phyloP scores from a whole-genome alignment of 1,140 invertebrate species.

The Maniola jurtina region DNA sequence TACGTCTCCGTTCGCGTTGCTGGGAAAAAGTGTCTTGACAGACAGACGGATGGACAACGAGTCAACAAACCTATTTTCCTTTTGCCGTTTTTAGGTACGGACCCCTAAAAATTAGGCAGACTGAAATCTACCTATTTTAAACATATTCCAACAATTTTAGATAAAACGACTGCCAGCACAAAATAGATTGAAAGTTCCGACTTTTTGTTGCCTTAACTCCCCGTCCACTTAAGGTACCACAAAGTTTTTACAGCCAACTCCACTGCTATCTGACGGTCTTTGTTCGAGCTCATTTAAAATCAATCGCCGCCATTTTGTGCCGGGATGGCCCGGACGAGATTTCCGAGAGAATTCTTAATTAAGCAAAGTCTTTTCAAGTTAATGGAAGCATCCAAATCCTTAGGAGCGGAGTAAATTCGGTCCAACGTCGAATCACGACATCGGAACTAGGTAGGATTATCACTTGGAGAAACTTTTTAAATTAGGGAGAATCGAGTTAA shows the following conservation, averaged over 20 bases:
- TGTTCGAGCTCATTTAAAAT: slow-evolving; percentile 72
- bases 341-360: slow-evolving; percentile 75
- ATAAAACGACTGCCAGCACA: not conserved
- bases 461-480: slow-evolving; percentile 29
- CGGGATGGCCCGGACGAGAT: slow-evolving; percentile 56
- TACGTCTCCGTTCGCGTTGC: no score
- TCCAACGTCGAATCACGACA: slow-evolving; percentile 43
- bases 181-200: slow-evolving; percentile 6
- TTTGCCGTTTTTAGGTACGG: no score
- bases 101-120: no score
- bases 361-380: slow-evolving; percentile 69
- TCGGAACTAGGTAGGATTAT: slow-evolving; percentile 32
- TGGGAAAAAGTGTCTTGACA: no score
- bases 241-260: slow-evolving; percentile 53
- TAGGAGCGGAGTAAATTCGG: slow-evolving; percentile 58
- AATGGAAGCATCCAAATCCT: slow-evolving; percentile 66
- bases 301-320: slow-evolving; percentile 66
- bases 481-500: slow-evolving; percentile 10
- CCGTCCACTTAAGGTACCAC: slow-evolving; percentile 31
- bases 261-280: slow-evolving; percentile 42
- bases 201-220: slow-evolving; percentile 9
- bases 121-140: no score
- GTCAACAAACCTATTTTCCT: no score
- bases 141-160: slow-evolving; percentile 7
- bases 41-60: no score